Evolutionary conservation across 2,797 vertebrate genomes (phyloP).

Genomic region (Argya squamiceps): DNA sequence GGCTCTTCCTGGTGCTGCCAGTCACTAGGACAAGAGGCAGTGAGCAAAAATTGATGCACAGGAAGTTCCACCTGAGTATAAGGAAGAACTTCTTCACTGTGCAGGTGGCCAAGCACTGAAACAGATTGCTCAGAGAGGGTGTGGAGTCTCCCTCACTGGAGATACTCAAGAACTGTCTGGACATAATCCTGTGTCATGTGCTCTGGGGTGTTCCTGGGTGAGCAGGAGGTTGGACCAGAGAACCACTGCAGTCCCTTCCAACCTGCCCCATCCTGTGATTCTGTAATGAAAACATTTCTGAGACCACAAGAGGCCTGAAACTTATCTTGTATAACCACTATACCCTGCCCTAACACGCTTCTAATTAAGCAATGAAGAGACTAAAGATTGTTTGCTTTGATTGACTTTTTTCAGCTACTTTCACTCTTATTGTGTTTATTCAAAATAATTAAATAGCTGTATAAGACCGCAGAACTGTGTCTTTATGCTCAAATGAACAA

Average conservation of each 20-base stretch:
- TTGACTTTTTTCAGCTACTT: background rate
- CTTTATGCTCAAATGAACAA: slow-evolving; percentile 25
- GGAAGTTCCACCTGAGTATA: background rate
- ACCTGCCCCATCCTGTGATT: background rate
- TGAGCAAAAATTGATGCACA: background rate
- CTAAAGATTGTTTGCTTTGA: background rate
- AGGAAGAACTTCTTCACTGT: background rate
- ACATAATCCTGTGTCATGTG: background rate
- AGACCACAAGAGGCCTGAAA: background rate
- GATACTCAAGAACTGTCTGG: background rate
- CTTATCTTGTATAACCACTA: background rate
- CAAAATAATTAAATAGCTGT: slow-evolving; percentile 10
- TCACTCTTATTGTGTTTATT: background rate
- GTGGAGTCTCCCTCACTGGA: too few relatives aligned
- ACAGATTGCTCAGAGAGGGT: background rate
- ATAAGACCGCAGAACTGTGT: background rate
- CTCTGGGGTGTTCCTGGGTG: accelerated
- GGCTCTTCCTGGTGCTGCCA: background rate
- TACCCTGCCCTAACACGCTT: background rate
- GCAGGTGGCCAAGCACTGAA: background rate
- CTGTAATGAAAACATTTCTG: background rate
- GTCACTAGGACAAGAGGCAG: background rate
- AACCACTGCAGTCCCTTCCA: accelerated
- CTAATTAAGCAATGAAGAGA: background rate
- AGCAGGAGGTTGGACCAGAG: background rate